Evolutionary conservation across 2,888 invertebrate genomes (phyloP).

Genomic region (Lasioglossum malachurum): DNA sequence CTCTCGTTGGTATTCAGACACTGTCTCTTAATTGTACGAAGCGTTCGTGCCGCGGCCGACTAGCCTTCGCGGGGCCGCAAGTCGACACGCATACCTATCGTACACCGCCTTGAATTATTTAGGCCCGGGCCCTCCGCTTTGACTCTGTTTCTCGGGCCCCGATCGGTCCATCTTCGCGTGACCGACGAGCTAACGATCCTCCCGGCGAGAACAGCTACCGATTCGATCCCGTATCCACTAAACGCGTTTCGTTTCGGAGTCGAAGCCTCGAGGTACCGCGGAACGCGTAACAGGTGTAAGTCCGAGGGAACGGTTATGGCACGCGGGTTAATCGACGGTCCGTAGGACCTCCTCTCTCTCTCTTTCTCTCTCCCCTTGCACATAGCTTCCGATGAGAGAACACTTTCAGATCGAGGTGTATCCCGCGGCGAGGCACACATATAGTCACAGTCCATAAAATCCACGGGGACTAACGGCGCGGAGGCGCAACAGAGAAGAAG

Average conservation of each 20-base stretch:
- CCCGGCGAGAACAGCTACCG: too few relatives aligned
- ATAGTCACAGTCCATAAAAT: constrained; percentile 64
- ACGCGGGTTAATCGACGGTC: neutral
- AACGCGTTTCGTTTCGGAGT: neutral
- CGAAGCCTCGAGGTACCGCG: neutral
- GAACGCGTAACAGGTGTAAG: constrained; percentile 47
- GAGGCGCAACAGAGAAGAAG: constrained; percentile 18
- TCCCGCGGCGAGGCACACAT: constrained; percentile 50
- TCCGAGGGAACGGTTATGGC: neutral
- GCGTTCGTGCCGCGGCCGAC: constrained; percentile 68
- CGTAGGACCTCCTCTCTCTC: neutral
- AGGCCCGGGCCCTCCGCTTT: constrained; percentile 58
- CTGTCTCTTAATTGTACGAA: constrained; percentile 73
- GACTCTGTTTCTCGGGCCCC: constrained; percentile 34
- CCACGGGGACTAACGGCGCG: constrained; percentile 41
- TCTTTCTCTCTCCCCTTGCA: neutral
- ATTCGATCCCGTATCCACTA: neutral
- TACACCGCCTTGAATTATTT: constrained; percentile 70
- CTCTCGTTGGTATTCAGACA: constrained; percentile 66
- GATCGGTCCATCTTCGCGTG: constrained; percentile 47
- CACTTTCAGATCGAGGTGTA: constrained; percentile 53
- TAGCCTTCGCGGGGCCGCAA: constrained; percentile 63
- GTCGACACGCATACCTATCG: constrained; percentile 69
- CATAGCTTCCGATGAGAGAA: constrained; percentile 41
- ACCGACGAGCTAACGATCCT: neutral